These are phyloP conservation scores for Hypsopygia costalis DNA, from an alignment of 2,888 invertebrate species.

Conservation along the genomic window DNA sequence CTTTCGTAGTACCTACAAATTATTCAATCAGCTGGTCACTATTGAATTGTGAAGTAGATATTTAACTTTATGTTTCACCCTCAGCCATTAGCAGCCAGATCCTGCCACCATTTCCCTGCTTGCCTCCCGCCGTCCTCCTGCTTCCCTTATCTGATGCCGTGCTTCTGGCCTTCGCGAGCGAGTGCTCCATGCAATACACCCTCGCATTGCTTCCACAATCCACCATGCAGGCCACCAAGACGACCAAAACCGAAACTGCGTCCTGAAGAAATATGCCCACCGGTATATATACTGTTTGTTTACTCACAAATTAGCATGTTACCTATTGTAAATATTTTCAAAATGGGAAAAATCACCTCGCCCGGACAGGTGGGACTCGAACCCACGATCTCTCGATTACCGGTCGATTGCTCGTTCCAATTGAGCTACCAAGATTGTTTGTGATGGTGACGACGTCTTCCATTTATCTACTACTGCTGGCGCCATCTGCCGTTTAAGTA, in stretches of 20 bases:
- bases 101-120: slow-evolving; percentile 54
- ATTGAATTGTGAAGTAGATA: no score
- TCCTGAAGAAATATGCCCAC: slow-evolving; percentile 32
- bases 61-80: background rate
- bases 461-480: no score
- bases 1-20: no score
- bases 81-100: slow-evolving; percentile 53
- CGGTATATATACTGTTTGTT: slow-evolving; percentile 27
- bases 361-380: no score
- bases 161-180: slow-evolving; percentile 61
- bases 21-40: no score
- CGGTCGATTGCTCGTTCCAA: no score
- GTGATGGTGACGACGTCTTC: no score
- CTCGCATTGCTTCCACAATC: slow-evolving; percentile 61
- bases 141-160: slow-evolving; percentile 68
- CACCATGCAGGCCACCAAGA: slow-evolving; percentile 53
- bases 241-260: slow-evolving; percentile 21
- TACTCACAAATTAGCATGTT: background rate
- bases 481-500: no score
- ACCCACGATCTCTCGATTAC: no score
- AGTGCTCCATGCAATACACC: slow-evolving; percentile 59
- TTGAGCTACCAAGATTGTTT: no score
- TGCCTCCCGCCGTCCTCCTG: slow-evolving; percentile 58
- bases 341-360: no score
- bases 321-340: no score